phyloP scores from a whole-genome alignment of 2,888 invertebrate species.

The Machimus rusticus region DNA sequence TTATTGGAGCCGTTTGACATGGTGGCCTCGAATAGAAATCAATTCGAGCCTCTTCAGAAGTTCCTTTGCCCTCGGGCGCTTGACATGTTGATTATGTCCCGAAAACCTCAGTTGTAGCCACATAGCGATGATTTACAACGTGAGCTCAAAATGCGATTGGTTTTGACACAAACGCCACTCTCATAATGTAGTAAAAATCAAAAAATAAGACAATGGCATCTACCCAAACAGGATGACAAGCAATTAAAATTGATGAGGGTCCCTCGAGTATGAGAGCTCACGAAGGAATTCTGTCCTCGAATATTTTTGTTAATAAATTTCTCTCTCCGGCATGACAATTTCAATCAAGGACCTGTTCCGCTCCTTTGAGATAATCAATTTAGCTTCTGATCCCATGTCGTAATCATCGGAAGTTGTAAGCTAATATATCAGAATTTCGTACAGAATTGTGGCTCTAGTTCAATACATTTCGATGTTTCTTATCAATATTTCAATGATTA shows the following conservation, averaged over 20 bases:
- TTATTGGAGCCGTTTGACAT: background rate
- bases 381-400: background rate
- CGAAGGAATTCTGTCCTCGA: background rate
- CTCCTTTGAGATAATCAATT: background rate
- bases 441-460: background rate
- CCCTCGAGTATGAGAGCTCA: background rate
- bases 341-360: background rate
- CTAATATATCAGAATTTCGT: background rate
- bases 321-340: background rate
- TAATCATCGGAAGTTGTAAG: background rate
- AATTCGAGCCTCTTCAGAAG: background rate
- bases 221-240: background rate
- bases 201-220: background rate
- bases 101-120: background rate
- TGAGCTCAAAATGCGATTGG: background rate
- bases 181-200: background rate
- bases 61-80: background rate
- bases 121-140: background rate
- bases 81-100: background rate
- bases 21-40: background rate
- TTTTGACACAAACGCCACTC: background rate
- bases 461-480: too few relatives aligned
- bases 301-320: background rate
- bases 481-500: background rate
- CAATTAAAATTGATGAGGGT: background rate